Evolutionary conservation across 2,113 vertebrate species (phyloP).

Genomic region (Psilopogon haemacephalus): DNA sequence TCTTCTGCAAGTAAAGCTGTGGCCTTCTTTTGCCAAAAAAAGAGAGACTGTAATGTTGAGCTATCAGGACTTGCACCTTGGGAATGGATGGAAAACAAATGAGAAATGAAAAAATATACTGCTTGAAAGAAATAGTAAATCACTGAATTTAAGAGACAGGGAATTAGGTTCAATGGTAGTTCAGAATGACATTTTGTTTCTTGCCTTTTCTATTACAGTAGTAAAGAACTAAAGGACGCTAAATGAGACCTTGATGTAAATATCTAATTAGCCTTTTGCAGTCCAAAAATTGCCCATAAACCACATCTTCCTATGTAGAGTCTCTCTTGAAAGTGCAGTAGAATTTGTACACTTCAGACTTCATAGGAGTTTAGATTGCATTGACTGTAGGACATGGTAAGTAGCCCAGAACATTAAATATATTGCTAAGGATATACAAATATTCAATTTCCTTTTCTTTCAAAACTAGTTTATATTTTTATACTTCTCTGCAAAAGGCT

Average conservation of each 20-base stretch:
- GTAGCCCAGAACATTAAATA: not conserved
- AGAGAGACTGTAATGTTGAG: not conserved
- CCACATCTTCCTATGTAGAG: not conserved
- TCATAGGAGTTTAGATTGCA: not conserved
- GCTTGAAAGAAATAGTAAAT: constrained; percentile 27
- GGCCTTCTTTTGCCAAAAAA: constrained; percentile 28
- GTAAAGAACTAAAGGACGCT: not conserved
- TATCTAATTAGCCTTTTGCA: constrained; percentile 19
- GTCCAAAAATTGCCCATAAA: not conserved
- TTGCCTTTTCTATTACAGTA: not conserved
- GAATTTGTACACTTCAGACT: not conserved
- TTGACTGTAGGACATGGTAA: not conserved
- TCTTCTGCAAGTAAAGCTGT: constrained; percentile 45
- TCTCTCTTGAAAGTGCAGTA: not conserved
- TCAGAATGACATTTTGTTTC: not conserved
- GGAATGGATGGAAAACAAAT: constrained; percentile 28
- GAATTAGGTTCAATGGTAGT: constrained; percentile 7
- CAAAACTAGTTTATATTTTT: not conserved
- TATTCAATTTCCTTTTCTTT: not conserved
- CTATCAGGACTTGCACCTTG: not conserved
- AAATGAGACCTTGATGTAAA: constrained; percentile 19
- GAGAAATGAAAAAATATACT: constrained; percentile 22
- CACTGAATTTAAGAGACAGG: not conserved
- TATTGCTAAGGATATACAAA: not conserved
- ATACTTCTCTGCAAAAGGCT: not conserved